These are phyloP conservation scores for Eilema caniola DNA, from an alignment of 2,888 invertebrate species.

Conservation along the genomic window DNA sequence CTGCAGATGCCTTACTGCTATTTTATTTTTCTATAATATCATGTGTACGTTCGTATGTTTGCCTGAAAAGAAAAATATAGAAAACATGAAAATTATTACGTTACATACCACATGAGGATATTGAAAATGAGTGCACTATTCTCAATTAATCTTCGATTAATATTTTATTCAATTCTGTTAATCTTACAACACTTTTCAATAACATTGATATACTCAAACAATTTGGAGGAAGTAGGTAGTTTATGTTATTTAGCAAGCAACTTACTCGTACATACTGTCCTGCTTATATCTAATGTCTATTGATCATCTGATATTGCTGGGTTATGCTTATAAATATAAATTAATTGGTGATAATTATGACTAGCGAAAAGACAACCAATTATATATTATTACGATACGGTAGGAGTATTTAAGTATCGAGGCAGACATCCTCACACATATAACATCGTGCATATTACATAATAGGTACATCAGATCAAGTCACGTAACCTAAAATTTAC, in stretches of 20 bases:
- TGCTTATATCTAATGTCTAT: not conserved
- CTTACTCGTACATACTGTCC: not conserved
- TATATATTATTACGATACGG: not conserved
- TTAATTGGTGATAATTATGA: not conserved
- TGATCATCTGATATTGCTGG: not conserved
- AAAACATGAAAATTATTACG: slow-evolving; percentile 1
- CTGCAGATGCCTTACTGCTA: slow-evolving; percentile 35
- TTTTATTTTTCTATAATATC: slow-evolving; percentile 30
- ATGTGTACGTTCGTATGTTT: slow-evolving; percentile 9
- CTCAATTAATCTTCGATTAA: not conserved
- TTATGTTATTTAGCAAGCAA: not conserved
- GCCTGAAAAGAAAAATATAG: slow-evolving; percentile 24
- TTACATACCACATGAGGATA: not conserved
- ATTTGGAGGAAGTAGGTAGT: too few relatives aligned
- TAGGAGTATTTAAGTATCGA: not conserved
- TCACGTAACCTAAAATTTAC: not conserved
- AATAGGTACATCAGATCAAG: not conserved
- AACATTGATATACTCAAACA: not conserved
- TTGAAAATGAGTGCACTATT: not conserved
- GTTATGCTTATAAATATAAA: not conserved
- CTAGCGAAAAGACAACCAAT: not conserved
- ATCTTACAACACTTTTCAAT: slow-evolving; percentile 3
- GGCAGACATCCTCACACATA: not conserved
- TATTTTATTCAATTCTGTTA: not conserved
- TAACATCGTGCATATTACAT: not conserved